These are phyloP conservation scores for Merops nubicus DNA, from an alignment of 2,113 vertebrate species.

Conservation along the genomic window DNA sequence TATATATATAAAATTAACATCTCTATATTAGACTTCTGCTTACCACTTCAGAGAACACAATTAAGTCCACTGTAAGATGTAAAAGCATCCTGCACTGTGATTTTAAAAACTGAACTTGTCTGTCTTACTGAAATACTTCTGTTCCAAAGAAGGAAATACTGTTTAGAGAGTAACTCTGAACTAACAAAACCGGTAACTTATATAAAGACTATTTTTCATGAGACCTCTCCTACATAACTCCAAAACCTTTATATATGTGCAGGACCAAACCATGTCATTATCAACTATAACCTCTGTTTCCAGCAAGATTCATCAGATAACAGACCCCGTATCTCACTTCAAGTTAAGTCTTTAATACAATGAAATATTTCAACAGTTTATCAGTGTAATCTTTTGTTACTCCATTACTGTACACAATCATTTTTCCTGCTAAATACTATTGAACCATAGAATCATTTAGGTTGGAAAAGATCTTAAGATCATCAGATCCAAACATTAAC, in stretches of 20 bases:
- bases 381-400: not conserved
- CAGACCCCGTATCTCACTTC: not conserved
- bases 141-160: not conserved
- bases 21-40: not conserved
- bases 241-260: not conserved
- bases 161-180: not conserved
- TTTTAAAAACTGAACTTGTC: not conserved
- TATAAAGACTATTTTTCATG: not conserved
- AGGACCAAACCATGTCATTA: not conserved
- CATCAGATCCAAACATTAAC: too few species aligned
- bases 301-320: not conserved
- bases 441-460: too few species aligned
- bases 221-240: not conserved
- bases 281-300: not conserved
- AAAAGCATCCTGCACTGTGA: not conserved
- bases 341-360: not conserved
- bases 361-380: not conserved
- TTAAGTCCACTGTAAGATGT: not conserved
- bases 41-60: not conserved
- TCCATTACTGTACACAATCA: not conserved
- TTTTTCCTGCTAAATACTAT: not conserved
- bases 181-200: not conserved
- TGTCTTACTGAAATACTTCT: not conserved
- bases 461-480: too few species aligned
- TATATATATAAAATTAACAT: too few species aligned